A percentile compares a stretch with the other conserved stretches of the same genome.
Conservation (phyloP, 2,113 vertebrate genomes). For the Antechinus flavipes region DNA sequence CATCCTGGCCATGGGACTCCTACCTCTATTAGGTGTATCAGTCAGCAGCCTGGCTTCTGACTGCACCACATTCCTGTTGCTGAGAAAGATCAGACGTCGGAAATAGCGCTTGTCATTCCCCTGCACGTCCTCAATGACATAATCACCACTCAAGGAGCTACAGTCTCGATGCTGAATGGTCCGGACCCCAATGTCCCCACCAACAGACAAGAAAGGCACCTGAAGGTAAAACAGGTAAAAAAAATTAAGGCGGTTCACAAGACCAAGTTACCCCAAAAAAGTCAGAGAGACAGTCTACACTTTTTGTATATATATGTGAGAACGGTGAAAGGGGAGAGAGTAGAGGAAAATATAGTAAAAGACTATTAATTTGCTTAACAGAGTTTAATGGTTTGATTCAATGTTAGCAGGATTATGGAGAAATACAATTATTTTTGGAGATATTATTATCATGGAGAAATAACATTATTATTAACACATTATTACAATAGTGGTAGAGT, state of each 20-base stretch:
- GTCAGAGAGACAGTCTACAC: not conserved
- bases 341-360: not conserved
- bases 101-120: constrained; percentile 91
- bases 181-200: constrained; percentile 94
- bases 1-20: accelerated
- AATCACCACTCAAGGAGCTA: constrained; percentile 93
- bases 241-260: not conserved
- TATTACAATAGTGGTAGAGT: not conserved
- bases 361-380: not conserved
- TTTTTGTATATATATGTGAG: not conserved
- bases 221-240: constrained; percentile 68
- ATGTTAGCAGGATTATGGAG: not conserved
- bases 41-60: constrained; percentile 91
- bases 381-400: not conserved
- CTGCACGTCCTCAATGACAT: constrained; percentile 93
- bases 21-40: constrained; percentile 76
- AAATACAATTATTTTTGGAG: not conserved
- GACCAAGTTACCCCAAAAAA: constrained; percentile 6
- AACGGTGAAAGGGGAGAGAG: not conserved
- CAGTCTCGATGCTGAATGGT: constrained; percentile 85
- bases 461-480: not conserved
- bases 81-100: constrained; percentile 93
- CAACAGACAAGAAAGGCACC: constrained; percentile 97
- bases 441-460: not conserved
- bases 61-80: constrained; percentile 93